Evolutionary conservation across 2,113 vertebrate species (phyloP).

Genomic region (Cheirogaleus medius): DNA sequence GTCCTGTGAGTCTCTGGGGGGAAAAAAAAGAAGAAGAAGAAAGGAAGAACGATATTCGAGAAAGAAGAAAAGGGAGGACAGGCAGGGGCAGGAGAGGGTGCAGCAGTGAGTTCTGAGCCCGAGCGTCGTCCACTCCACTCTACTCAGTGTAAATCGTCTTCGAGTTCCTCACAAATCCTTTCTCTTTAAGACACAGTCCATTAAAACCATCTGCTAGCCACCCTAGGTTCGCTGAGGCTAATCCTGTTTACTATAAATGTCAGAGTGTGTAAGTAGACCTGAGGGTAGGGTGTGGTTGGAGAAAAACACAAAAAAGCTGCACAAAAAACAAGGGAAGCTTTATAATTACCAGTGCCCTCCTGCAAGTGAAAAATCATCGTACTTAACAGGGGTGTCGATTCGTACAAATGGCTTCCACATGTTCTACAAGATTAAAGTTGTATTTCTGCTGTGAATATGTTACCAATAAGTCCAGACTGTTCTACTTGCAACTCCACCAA

Average conservation of each 20-base stretch:
- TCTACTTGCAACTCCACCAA: not conserved
- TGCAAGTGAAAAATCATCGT: not conserved
- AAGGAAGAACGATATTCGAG: accelerated
- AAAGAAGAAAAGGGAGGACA: not conserved
- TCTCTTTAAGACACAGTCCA: conserved; percentile 59
- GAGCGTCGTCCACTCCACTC: not conserved
- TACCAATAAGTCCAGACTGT: not conserved
- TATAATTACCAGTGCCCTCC: not conserved
- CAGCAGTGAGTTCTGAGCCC: accelerated
- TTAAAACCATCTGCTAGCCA: conserved; percentile 64
- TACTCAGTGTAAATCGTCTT: not conserved
- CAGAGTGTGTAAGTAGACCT: conserved; percentile 38
- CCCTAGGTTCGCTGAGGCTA: conserved; percentile 50
- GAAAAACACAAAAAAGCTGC: not conserved
- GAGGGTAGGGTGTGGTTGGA: not conserved
- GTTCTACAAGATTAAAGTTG: not conserved
- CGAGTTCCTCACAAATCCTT: not conserved
- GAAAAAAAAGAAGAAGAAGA: not conserved
- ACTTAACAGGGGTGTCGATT: conserved; percentile 2
- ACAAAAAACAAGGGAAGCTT: not conserved
- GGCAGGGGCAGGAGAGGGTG: accelerated
- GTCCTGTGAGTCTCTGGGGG: not conserved
- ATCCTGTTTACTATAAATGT: conserved; percentile 20
- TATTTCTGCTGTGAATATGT: not conserved
- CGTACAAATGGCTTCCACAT: conserved; percentile 51